Percentiles rank a stretch among this genome's conserved stretches.
Conservation (phyloP, 2,888 invertebrate species). For the Entomobrya proxima region DNA sequence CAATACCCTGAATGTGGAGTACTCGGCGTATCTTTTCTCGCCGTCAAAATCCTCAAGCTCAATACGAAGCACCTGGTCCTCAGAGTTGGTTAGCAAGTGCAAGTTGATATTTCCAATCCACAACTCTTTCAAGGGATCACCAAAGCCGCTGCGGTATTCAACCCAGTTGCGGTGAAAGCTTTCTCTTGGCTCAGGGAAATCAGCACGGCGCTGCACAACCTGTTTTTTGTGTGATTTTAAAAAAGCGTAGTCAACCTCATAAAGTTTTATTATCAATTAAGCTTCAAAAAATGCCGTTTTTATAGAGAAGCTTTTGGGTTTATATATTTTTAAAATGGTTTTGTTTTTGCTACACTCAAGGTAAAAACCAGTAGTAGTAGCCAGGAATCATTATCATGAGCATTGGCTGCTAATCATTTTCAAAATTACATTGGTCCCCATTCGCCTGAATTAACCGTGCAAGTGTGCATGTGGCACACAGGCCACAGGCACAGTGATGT, state of each 20-base stretch:
- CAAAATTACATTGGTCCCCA: background rate
- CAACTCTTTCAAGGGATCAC: slow-evolving; percentile 92
- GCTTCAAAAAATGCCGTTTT: background rate
- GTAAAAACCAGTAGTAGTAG: background rate
- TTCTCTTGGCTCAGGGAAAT: slow-evolving; percentile 90
- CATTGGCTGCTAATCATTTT: background rate
- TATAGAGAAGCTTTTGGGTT: background rate
- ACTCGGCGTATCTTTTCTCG: slow-evolving; percentile 85
- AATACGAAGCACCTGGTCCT: slow-evolving; percentile 90
- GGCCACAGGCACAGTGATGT: background rate
- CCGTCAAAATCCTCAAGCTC: slow-evolving; percentile 95
- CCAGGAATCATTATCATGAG: background rate
- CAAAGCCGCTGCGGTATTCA: slow-evolving; percentile 94
- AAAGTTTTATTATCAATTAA: background rate
- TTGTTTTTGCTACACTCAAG: too few species aligned
- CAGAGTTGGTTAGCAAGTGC: slow-evolving; percentile 94
- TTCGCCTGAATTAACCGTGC: background rate
- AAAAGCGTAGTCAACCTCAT: background rate
- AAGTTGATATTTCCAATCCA: slow-evolving; percentile 96
- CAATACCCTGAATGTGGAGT: slow-evolving; percentile 75
- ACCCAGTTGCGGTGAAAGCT: slow-evolving; percentile 95
- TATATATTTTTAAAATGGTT: background rate
- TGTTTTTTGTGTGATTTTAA: slow-evolving; percentile 77
- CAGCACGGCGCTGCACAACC: slow-evolving; percentile 93
- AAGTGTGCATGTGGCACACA: background rate